phyloP scores from a whole-genome alignment of 2,797 vertebrate species.

The Gobio occitaniae region DNA sequence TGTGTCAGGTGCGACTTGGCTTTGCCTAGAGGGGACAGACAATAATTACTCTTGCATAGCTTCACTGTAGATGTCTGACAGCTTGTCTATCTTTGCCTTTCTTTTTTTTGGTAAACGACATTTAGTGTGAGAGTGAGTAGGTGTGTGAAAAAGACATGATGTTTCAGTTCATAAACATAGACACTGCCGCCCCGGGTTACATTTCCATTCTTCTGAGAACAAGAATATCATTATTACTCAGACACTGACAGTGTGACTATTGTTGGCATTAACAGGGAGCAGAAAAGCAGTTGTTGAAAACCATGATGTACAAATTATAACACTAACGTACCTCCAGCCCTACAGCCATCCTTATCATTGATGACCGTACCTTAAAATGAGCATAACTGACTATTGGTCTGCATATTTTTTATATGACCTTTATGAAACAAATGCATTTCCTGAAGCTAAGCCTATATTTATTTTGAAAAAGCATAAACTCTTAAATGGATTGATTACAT shows the following conservation, averaged over 20 bases:
- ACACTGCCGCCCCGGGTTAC: slow-evolving; percentile 51
- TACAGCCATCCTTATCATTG: neutral
- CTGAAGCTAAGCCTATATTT: neutral
- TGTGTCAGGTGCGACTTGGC: neutral
- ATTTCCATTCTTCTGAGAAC: neutral
- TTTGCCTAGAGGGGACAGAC: slow-evolving; percentile 68
- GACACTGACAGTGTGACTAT: slow-evolving; percentile 17
- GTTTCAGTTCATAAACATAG: slow-evolving; percentile 59
- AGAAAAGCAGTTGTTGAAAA: slow-evolving; percentile 6
- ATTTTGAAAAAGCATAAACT: neutral
- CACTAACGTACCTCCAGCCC: neutral
- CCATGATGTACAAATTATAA: slow-evolving; percentile 22
- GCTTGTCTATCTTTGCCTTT: slow-evolving; percentile 45
- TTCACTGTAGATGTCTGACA: slow-evolving; percentile 43
- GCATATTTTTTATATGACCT: neutral
- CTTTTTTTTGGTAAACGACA: slow-evolving; percentile 51
- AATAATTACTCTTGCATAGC: slow-evolving; percentile 39
- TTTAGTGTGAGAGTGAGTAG: slow-evolving; percentile 54
- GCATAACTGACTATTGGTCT: neutral
- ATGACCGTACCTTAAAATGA: neutral
- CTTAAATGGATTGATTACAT: neutral
- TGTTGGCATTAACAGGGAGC: slow-evolving; percentile 8
- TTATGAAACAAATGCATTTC: neutral
- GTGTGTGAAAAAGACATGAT: slow-evolving; percentile 30
- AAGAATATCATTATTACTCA: slow-evolving; percentile 35